Base-by-base conservation (phyloP, 2,113 vertebrate genomes). In the Pangasianodon hypophthalmus region DNA sequence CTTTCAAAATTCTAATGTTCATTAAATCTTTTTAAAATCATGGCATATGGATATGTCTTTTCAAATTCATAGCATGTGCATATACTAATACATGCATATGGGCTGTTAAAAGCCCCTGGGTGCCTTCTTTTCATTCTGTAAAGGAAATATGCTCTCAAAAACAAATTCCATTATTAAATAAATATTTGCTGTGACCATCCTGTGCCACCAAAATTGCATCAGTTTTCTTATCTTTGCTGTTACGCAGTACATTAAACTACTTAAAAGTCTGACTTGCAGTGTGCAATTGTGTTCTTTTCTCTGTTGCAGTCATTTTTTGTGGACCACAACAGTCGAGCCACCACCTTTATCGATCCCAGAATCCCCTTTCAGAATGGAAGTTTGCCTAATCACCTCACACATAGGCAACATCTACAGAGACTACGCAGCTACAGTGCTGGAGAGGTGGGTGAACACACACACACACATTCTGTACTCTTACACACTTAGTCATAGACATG, bases 361-460 rank as follows among this genome's bases (percentile, higher is more conserved):
- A 98, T 99, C 92, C 98, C 98, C 0, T 97, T 99, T 93, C 98
- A 99, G 96, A 99, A 97, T 0, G 97, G 97, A 5, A 97, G 97
- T 13, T 96, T 98, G 89, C 98, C 98, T 0, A 98, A 96, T 64
- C 97, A 98, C 88, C 95, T 99, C 77, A 97, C 97, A 9, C 98
- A 99, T 91, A 95, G 97, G n/a, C 98, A 99, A 24, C 98, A 99
- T 64, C 97, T 99, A 75, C 98, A 99, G 94, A 96, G 98, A 41
- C 97, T 99, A 41, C 97, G 98, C 71, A 99, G 98, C 95, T 99
- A 99, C 95, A 99, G 98, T 0, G 98, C 98, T 14, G 98, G 98
- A 90, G 98, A 99, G 97, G 98, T 99, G 95, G 92, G 14, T 0
- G 14, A 9, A n/a, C 44, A 84, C 10, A 85, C 21, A 71, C 7